Percentiles rank a stretch among this genome's conserved stretches.
These are phyloP conservation scores for Artemia franciscana DNA, from an alignment of 1,140 invertebrate genomes.

Conservation along the genomic window DNA sequence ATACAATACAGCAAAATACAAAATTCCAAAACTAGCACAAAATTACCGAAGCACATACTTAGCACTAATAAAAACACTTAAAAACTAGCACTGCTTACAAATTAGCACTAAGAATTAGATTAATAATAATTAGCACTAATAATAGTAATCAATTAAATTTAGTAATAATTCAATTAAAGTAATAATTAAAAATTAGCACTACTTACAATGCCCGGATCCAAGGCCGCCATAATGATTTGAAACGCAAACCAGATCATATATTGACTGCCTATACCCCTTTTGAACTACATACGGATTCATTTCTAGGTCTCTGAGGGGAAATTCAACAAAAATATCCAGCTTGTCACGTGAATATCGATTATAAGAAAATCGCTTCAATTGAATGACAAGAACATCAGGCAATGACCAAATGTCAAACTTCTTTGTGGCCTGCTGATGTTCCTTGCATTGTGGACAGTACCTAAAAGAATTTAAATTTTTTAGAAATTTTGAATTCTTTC, in stretches of 20 bases:
- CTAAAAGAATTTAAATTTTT: too few relatives aligned
- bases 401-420: constrained; percentile 23
- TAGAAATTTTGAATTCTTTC: too few relatives aligned
- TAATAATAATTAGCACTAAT: too few relatives aligned
- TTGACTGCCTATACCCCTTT: constrained; percentile 8
- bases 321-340: constrained; percentile 28
- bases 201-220: constrained; percentile 25
- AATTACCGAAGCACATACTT: too few relatives aligned
- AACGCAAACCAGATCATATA: constrained; percentile 30
- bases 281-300: constrained; percentile 20
- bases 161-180: background rate
- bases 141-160: background rate
- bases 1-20: too few relatives aligned
- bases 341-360: constrained; percentile 24
- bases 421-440: constrained; percentile 24
- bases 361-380: constrained; percentile 26
- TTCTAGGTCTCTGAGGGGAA: constrained; percentile 25
- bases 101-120: constrained; percentile 3
- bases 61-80: too few relatives aligned
- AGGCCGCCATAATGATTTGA: constrained; percentile 29
- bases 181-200: background rate
- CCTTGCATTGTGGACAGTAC: constrained; percentile 19
- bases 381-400: constrained; percentile 24
- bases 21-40: too few relatives aligned
- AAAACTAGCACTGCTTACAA: too few relatives aligned